Evolutionary conservation across 1,140 invertebrate species (phyloP).

Genomic region (Listronotus oregonensis): DNA sequence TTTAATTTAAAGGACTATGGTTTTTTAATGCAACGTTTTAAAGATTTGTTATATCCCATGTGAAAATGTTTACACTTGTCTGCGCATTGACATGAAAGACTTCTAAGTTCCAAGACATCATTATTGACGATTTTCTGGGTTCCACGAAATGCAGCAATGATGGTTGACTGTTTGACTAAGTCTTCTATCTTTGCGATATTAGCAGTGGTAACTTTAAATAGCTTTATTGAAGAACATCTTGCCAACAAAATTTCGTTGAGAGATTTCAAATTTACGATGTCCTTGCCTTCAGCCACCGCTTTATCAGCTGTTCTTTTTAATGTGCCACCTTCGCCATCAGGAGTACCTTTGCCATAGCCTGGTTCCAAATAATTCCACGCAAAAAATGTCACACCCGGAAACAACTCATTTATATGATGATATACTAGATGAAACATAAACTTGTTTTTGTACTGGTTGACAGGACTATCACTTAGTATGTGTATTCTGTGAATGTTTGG

Average conservation of each 20-base stretch:
- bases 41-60: too few species aligned
- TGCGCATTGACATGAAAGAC: too few species aligned
- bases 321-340: slow-evolving; percentile 64
- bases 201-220: not conserved
- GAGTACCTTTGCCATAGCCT: slow-evolving; percentile 38
- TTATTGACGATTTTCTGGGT: too few species aligned
- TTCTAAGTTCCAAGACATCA: too few species aligned
- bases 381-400: slow-evolving; percentile 3
- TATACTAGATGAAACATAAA: slow-evolving; percentile 10
- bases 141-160: too few species aligned
- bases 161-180: too few species aligned
- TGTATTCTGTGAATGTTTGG: slow-evolving; percentile 6
- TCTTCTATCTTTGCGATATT: too few species aligned
- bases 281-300: slow-evolving; percentile 16
- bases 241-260: slow-evolving; percentile 8
- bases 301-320: slow-evolving; percentile 19
- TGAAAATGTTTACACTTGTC: too few species aligned
- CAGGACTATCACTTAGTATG: slow-evolving; percentile 17
- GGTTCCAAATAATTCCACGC: slow-evolving; percentile 38
- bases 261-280: slow-evolving; percentile 12
- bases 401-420: slow-evolving; percentile 2
- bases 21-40: too few species aligned
- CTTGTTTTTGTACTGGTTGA: slow-evolving; percentile 13
- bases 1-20: too few species aligned
- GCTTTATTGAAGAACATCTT: slow-evolving; percentile 11